Conservation (phyloP, 2,113 vertebrate genomes). For the Boulengeromyrus knoepffleri region DNA sequence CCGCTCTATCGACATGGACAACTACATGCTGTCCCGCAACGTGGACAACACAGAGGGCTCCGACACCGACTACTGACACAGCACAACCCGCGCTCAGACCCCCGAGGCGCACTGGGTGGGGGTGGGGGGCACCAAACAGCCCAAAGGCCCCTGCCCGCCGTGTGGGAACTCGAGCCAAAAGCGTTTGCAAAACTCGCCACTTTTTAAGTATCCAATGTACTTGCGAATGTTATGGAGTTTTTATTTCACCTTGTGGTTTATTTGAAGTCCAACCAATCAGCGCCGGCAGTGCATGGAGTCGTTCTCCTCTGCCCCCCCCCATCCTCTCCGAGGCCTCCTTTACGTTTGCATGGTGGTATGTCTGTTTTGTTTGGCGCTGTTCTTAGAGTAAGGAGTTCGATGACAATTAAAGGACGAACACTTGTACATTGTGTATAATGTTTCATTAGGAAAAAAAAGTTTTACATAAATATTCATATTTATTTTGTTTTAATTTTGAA, state of each 20-base stretch:
- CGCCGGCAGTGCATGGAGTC: slow-evolving; percentile 49
- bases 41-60: slow-evolving; percentile 80
- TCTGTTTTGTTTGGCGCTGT: slow-evolving; percentile 73
- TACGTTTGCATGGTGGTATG: slow-evolving; percentile 82
- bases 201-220: slow-evolving; percentile 62
- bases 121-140: slow-evolving; percentile 20
- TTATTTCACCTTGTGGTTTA: slow-evolving; percentile 75
- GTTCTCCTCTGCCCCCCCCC: slow-evolving; percentile 41
- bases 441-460: slow-evolving; percentile 81
- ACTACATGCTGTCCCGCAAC: slow-evolving; percentile 78
- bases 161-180: slow-evolving; percentile 41
- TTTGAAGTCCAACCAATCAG: slow-evolving; percentile 60
- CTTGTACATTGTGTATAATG: slow-evolving; percentile 99
- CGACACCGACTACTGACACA: slow-evolving; percentile 73
- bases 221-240: slow-evolving; percentile 66
- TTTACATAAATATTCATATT: slow-evolving; percentile 97
- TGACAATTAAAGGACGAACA: slow-evolving; percentile 43
- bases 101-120: slow-evolving; percentile 31
- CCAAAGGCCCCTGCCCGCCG: slow-evolving; percentile 11
- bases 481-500: slow-evolving; percentile 95
- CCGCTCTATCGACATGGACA: slow-evolving; percentile 82
- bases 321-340: slow-evolving; percentile 62
- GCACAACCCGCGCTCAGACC: slow-evolving; percentile 35
- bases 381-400: slow-evolving; percentile 66
- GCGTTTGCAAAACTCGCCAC: slow-evolving; percentile 57